Percentiles rank a stretch among this genome's conserved stretches.
phyloP scores from a whole-genome alignment of 2,888 invertebrate species.

The Neocrepidodera transversa region DNA sequence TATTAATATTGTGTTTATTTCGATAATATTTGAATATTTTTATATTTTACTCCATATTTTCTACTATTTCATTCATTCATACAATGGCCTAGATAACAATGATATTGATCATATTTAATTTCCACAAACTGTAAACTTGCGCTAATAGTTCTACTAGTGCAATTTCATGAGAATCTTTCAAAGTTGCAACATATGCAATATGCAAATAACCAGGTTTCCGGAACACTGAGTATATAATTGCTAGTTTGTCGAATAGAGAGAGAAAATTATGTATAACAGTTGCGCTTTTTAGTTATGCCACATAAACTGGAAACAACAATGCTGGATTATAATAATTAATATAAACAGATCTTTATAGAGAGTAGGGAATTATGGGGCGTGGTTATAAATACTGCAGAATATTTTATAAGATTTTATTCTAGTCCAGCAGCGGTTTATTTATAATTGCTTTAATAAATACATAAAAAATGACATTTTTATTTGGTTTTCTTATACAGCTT shows the following conservation, averaged over 20 bases:
- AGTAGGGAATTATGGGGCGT: slow-evolving; percentile 3
- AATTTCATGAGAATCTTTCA: slow-evolving; percentile 32
- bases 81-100: too few relatives aligned
- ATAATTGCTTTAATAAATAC: too few relatives aligned
- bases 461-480: too few relatives aligned
- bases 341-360: slow-evolving; percentile 10
- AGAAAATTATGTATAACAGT: slow-evolving; percentile 21
- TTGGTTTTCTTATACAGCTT: too few relatives aligned
- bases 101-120: slow-evolving; percentile 21
- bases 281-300: slow-evolving; percentile 25
- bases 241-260: slow-evolving; percentile 14
- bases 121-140: slow-evolving; percentile 24
- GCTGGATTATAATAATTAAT: slow-evolving; percentile 29
- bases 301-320: slow-evolving; percentile 28
- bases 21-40: too few relatives aligned
- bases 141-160: slow-evolving; percentile 9
- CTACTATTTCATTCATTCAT: too few relatives aligned
- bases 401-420: too few relatives aligned
- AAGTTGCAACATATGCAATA: slow-evolving; percentile 31
- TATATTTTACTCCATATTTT: too few relatives aligned
- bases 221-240: slow-evolving; percentile 30
- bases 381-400: not conserved
- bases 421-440: too few relatives aligned
- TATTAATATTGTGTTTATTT: too few relatives aligned
- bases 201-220: slow-evolving; percentile 27